Evolutionary conservation across 2,888 invertebrate species (phyloP).

Genomic region (Lochmaea crataegi): DNA sequence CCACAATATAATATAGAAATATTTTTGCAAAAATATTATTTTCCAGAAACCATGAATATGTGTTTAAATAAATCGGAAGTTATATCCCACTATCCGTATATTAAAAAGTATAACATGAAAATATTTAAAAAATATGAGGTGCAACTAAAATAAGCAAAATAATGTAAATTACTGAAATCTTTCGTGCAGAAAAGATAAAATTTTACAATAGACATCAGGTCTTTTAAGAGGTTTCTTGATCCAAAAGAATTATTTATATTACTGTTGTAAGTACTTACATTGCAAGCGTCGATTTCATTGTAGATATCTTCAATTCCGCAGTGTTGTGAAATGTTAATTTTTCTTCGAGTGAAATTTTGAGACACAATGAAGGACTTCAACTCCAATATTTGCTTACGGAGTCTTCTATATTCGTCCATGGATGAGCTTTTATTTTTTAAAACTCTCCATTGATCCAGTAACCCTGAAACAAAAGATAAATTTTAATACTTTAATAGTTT

Average conservation of each 20-base stretch:
- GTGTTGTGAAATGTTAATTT: conserved; percentile 45
- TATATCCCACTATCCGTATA: no score
- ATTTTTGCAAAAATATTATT: no score
- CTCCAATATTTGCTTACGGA: conserved; percentile 61
- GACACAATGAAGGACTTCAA: conserved; percentile 61
- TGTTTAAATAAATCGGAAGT: no score
- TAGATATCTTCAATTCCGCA: conserved; percentile 61
- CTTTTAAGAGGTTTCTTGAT: neutral
- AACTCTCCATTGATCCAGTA: conserved; percentile 67
- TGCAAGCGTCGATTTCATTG: conserved; percentile 61
- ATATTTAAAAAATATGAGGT: no score
- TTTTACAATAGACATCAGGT: no score
- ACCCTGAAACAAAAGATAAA: conserved; percentile 58
- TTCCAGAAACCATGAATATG: no score
- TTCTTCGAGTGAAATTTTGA: conserved; percentile 53
- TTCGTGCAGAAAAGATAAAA: no score
- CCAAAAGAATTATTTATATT: neutral
- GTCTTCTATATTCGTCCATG: conserved; percentile 62
- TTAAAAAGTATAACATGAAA: no score
- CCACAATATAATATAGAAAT: no score
- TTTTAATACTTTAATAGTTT: neutral
- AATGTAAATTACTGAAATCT: no score
- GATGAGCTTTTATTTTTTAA: conserved; percentile 63
- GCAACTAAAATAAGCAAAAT: no score
- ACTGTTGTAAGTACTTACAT: conserved; percentile 56